Percentiles rank a stretch among this genome's conserved stretches.
Evolutionary conservation across 2,113 vertebrate species (phyloP).

Genomic region (Oriolus oriolus): DNA sequence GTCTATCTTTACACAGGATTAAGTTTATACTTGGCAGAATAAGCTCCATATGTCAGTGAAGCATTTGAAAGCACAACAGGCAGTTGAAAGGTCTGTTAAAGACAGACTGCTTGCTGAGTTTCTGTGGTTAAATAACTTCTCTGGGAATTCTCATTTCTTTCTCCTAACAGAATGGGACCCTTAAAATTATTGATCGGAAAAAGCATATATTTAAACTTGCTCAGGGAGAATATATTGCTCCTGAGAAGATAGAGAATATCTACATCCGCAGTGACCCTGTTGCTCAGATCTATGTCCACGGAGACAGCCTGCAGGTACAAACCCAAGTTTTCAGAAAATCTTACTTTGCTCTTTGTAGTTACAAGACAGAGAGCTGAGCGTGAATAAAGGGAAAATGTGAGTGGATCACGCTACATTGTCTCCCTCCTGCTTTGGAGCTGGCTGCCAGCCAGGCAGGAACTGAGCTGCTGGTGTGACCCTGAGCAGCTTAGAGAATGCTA

Average conservation of each 20-base stretch:
- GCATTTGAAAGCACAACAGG: background rate
- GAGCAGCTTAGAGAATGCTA: background rate
- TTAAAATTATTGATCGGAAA: conserved; percentile 96
- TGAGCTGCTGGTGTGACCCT: background rate
- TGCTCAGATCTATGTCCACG: conserved; percentile 91
- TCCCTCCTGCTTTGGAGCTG: background rate
- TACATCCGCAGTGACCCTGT: conserved; percentile 93
- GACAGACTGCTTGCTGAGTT: background rate
- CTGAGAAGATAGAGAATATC: conserved; percentile 98
- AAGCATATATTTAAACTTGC: conserved; percentile 99
- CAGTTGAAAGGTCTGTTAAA: background rate
- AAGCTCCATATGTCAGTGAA: background rate
- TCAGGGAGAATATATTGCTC: conserved; percentile 96
- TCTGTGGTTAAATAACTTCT: background rate
- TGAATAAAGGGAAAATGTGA: accelerated
- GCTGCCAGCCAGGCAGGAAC: background rate
- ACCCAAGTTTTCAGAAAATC: background rate
- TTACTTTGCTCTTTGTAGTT: background rate
- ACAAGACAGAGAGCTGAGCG: background rate
- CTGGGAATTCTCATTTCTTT: conserved; percentile 5
- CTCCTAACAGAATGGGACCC: conserved; percentile 84
- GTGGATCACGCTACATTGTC: accelerated
- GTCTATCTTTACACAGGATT: background rate
- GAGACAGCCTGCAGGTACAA: conserved; percentile 92
- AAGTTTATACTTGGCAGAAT: background rate